Base-by-base conservation (phyloP, 2,113 vertebrate species). In the Verasper variegatus region DNA sequence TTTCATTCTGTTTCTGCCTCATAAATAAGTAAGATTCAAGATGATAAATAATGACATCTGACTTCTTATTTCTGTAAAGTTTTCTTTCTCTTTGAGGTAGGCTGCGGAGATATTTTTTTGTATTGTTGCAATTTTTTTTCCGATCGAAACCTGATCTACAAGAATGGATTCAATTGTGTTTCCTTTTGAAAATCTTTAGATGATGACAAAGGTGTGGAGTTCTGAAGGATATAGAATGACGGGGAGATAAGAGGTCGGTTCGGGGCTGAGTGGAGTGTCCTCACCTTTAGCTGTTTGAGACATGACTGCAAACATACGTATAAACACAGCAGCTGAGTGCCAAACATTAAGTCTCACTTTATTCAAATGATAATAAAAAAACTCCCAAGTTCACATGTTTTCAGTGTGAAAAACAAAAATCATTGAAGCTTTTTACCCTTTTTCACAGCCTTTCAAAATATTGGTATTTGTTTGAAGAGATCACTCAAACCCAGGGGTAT, bases 21-120 rank as follows among this genome's bases (percentile, higher is more conserved):
- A 95, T 95, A 92, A 95, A 94, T 94, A 94, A 94, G 76, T 94
- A 42, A 94, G 64, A 69, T 86, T 82, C 83, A 76, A 85, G 79
- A 91, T 94, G 92, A 94, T 94, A 94, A 94, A 95, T 94, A 93
- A 94, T 93, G 92, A 91, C 92, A 93, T 93, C 87, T 90, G 86
- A 88, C 88, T 89, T 91, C 84, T 90, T 90, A 77, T 84, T 82
- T 79, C 81, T 62, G 67, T 72, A 80, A 92, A 91, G 75, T 92
- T 93, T 88, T 80, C 78, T 82, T 84, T 88, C 64, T 68, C 51
- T 61, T 68, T 69, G 56, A 72, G 35, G 37, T 1, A 37, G 56
- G 55, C 66, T 59, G 35, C 37, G 78, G 18, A 78, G 63, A 35
- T 60, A 51, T 68, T 9, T 71, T 74, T 68, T 20, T 56, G 21